Evolutionary conservation across 2,888 invertebrate species (phyloP), one percentile per base, ranked within the genome.

Genomic region (Bruchidius siliquastri): DNA sequence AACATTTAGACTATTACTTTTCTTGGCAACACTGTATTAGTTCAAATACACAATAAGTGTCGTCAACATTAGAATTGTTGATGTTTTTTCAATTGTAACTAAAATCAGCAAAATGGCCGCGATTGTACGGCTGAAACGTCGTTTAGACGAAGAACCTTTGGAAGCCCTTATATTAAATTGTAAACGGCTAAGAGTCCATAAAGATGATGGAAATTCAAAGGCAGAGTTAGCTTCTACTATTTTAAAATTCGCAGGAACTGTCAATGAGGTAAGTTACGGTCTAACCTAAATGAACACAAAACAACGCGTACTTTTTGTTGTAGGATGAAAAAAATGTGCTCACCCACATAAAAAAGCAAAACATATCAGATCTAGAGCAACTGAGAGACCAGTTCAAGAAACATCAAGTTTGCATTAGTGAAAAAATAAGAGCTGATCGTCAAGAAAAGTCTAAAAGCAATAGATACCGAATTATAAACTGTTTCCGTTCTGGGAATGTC

Each of bases 41-140:
- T 30, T 30, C 30, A 30, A 30, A 30, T 30, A 8, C 8, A 30
- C 8, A 30, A 30, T n/a, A n/a, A 49, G 49, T 49, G 49, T 49
- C 13, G 10, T 13, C 49, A 49, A 49, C n/a, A n/a, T n/a, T n/a
- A n/a, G n/a, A n/a, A n/a, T n/a, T n/a, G n/a, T n/a, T n/a, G n/a
- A n/a, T n/a, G n/a, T n/a, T n/a, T n/a, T n/a, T n/a, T n/a, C n/a
- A n/a, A n/a, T n/a, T n/a, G n/a, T n/a, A n/a, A n/a, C n/a, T n/a
- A n/a, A n/a, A n/a, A n/a, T n/a, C 21, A 22, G 20, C 20, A 80
- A 76, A 81, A 88, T 90, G 87, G 88, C 91, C 32, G 90, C 94
- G 2, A 89, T 94, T 74, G 88, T 94, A 74, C 89, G 94, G 77
- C 91, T 94, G 2, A 94, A 94, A 86, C 90, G 94, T 67, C 89